Evolutionary conservation across 2,797 vertebrate genomes (phyloP).

Genomic region (Siniperca undulata): DNA sequence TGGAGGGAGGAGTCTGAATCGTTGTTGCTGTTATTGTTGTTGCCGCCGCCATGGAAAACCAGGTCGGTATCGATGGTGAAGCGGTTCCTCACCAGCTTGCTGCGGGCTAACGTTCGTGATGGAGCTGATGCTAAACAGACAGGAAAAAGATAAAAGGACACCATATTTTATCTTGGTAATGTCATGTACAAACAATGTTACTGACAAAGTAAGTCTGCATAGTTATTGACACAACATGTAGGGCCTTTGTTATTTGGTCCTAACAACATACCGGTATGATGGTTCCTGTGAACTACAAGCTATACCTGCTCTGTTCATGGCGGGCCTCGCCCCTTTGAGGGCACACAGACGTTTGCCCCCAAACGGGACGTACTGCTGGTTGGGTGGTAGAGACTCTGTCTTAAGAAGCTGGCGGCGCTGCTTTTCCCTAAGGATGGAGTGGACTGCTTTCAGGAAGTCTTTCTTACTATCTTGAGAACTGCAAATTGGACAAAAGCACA

Average conservation of each 20-base stretch:
- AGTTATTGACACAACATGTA: not conserved
- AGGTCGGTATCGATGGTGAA: constrained; percentile 95
- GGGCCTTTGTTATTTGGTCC: not conserved
- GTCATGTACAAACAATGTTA: not conserved
- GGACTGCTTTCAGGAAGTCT: constrained; percentile 94
- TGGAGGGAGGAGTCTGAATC: constrained; percentile 64
- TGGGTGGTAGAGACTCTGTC: constrained; percentile 93
- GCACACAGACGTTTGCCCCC: constrained; percentile 96
- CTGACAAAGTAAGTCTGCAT: not conserved
- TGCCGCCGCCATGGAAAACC: constrained; percentile 83
- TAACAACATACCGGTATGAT: not conserved
- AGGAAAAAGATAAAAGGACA: not conserved
- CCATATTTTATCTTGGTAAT: not conserved
- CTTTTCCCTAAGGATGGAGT: constrained; percentile 95
- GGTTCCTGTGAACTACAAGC: not conserved
- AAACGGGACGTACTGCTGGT: constrained; percentile 96
- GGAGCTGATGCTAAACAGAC: constrained; percentile 89
- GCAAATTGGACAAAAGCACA: constrained; percentile 6
- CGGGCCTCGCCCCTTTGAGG: constrained; percentile 93
- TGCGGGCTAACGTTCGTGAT: constrained; percentile 89
- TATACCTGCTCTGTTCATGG: constrained; percentile 92
- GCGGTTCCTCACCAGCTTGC: constrained; percentile 91
- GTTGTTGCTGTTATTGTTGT: constrained; percentile 85
- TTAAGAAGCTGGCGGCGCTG: constrained; percentile 95
- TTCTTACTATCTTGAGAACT: constrained; percentile 95